phyloP scores from a whole-genome alignment of 2,797 vertebrate genomes.

The Mycteria americana region DNA sequence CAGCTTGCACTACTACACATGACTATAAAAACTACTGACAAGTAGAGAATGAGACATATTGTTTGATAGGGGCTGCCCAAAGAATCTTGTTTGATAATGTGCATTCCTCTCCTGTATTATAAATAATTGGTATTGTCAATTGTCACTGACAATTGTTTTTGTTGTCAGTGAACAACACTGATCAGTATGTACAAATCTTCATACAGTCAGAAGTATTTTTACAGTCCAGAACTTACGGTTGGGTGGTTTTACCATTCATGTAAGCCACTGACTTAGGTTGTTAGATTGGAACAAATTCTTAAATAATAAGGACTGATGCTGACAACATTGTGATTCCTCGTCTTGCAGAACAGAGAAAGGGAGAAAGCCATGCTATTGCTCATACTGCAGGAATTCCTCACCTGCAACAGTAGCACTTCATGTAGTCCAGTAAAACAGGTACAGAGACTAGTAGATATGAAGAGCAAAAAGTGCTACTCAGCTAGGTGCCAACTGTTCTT shows the following conservation, averaged over 20 bases:
- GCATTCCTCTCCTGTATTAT: not conserved
- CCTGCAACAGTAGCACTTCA: not conserved
- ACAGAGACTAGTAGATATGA: not conserved
- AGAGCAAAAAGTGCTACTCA: not conserved
- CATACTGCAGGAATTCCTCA: not conserved
- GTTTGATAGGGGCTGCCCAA: not conserved
- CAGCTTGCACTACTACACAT: not conserved
- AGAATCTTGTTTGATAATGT: not conserved
- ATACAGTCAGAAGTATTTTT: not conserved
- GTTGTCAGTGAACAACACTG: not conserved
- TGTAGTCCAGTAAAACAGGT: not conserved
- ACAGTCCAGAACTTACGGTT: not conserved
- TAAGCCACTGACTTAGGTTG: not conserved
- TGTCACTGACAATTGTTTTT: not conserved
- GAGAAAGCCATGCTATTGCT: not conserved
- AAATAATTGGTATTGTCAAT: not conserved
- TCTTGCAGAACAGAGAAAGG: not conserved
- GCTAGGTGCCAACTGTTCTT: not conserved
- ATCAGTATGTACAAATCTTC: not conserved
- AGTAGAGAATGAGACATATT: not conserved
- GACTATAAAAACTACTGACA: not conserved
- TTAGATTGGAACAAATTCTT: not conserved
- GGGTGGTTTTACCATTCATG: not conserved
- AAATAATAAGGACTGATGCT: not conserved
- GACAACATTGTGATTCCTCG: not conserved